Evolutionary conservation across 2,113 vertebrate species (phyloP), one percentile per base, ranked within the genome.

Genomic region (Microcebus griseorufus): DNA sequence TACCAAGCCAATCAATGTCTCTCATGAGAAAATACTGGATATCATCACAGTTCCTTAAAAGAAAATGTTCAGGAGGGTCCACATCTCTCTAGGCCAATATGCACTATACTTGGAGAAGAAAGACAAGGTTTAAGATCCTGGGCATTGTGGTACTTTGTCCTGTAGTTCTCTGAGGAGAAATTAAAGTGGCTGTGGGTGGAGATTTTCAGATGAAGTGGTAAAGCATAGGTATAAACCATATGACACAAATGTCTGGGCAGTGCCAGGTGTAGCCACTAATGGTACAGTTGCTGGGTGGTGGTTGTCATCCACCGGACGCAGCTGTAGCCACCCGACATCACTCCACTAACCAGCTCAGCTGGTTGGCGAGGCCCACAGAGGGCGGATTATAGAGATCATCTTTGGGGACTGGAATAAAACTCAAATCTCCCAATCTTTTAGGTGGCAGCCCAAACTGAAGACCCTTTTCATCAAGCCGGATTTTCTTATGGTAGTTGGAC

Each of bases 171-270:
- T 32, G 42, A 76, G 42, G 42, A 48, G 27, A 76, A 48, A 32
- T 48, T 27, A 76, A 73, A 48, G 42, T 5, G 27, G 16, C 27
- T 32, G 42, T 76, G 27, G 27, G 16, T 18, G 8, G 42, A 76
- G 8, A 76, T 76, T 76, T 76, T 99, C 99, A 60, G 99, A 99
- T 6, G 98, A 98, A n/a, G 99, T 99, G 42, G 99, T 99, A 94
- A 99, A 98, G 99, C 99, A 0, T 99, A 99, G 0, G 99, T 99
- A 29, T 99, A 25, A 99, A 99, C 99, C 99, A 99, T 97, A 99
- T 99, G 75, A 99, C 98, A 81, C 99, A 99, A 9, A 99, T 98
- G 97, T 99, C 99, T 3, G 99, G 99, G 96, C 99, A 99, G 90
- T 99, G 99, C 96, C 94, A 98, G 60, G 99, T 98, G 0, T 99